These are phyloP conservation scores for Smithornis capensis DNA, from an alignment of 2,113 vertebrate species.

Conservation along the genomic window DNA sequence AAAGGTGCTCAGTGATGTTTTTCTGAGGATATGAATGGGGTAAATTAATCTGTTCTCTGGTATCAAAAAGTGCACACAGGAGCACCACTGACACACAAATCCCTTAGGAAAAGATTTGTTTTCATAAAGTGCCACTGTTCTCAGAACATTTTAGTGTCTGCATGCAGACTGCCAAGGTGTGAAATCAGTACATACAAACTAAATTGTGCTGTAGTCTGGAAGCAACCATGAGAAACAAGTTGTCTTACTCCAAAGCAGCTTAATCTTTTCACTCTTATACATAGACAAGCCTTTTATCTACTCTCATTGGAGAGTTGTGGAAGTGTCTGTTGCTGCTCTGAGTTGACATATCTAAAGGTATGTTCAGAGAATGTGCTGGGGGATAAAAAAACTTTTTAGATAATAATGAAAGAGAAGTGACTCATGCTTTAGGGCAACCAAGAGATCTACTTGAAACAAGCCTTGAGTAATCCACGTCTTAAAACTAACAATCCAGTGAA, in stretches of 20 bases:
- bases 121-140: neutral
- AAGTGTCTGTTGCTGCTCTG: neutral
- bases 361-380: neutral
- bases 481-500: neutral
- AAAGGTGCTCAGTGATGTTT: neutral
- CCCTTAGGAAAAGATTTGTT: neutral
- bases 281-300: neutral
- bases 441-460: neutral
- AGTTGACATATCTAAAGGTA: neutral
- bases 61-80: neutral
- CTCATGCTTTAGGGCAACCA: neutral
- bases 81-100: neutral
- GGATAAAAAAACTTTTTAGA: neutral
- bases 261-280: neutral
- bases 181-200: neutral
- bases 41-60: neutral
- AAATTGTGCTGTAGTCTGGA: neutral
- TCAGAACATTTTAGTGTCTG: neutral
- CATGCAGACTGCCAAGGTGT: neutral
- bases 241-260: neutral
- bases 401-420: neutral
- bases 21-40: neutral
- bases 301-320: neutral
- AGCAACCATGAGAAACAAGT: neutral
- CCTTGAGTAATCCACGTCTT: neutral